phyloP scores from a whole-genome alignment of 1,140 invertebrate species.

The Cyclina sinensis region DNA sequence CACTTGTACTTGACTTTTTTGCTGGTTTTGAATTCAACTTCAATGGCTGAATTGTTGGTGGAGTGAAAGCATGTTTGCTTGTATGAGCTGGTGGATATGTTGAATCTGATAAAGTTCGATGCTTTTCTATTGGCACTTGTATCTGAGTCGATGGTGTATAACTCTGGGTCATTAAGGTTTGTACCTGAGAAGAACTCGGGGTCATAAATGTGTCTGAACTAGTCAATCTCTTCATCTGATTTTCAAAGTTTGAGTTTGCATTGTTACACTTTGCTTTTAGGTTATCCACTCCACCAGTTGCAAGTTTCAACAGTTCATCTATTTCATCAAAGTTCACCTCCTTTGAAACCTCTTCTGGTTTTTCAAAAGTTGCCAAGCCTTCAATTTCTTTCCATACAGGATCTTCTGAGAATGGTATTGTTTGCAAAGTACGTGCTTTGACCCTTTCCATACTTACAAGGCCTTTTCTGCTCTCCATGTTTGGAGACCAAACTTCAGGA shows the following conservation, averaged over 20 bases:
- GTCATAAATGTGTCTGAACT: neutral
- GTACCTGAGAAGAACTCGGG: neutral
- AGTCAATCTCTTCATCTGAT: neutral
- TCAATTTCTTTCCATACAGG: slow-evolving; percentile 85
- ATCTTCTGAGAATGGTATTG: slow-evolving; percentile 84
- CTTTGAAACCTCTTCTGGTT: slow-evolving; percentile 18
- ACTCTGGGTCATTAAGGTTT: neutral
- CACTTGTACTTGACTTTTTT: slow-evolving; percentile 75
- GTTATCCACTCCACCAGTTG: slow-evolving; percentile 48
- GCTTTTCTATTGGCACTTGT: neutral
- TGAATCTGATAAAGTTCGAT: slow-evolving; percentile 35
- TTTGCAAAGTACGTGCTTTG: slow-evolving; percentile 82
- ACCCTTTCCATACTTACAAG: slow-evolving; percentile 83
- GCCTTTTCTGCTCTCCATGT: slow-evolving; percentile 81
- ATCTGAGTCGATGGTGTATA: slow-evolving; percentile 20
- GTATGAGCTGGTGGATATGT: slow-evolving; percentile 47
- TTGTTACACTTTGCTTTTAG: neutral
- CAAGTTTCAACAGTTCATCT: slow-evolving; percentile 57
- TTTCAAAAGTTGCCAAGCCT: slow-evolving; percentile 82
- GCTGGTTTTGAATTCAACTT: slow-evolving; percentile 73
- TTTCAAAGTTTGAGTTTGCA: neutral
- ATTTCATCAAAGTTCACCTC: slow-evolving; percentile 63
- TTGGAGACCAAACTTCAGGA: slow-evolving; percentile 83
- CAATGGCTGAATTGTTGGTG: slow-evolving; percentile 81
- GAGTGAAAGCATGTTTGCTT: slow-evolving; percentile 68